These are phyloP conservation scores for Intellagama lesueurii DNA, from an alignment of 2,797 vertebrate species.

Conservation along the genomic window DNA sequence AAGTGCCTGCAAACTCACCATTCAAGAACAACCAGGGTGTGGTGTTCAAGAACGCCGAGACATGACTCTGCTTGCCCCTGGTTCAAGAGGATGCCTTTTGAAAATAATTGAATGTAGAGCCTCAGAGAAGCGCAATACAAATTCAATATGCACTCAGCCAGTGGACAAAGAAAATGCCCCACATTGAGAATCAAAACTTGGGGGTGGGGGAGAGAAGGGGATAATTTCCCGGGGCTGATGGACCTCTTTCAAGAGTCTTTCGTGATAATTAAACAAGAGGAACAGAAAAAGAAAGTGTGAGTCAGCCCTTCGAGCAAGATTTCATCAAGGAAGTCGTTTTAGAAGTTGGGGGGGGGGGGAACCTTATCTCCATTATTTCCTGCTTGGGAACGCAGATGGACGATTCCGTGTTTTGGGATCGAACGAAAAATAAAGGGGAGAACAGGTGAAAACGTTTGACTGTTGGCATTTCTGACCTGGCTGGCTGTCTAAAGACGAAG, in stretches of 20 bases:
- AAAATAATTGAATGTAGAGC: too few species aligned
- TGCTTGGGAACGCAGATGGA: not conserved
- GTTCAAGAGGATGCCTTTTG: not conserved
- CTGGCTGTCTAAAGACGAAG: too few species aligned
- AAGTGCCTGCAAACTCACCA: not conserved
- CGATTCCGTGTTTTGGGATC: too few species aligned
- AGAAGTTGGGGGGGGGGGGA: not conserved
- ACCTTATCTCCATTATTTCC: not conserved
- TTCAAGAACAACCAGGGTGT: not conserved
- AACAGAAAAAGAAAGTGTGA: not conserved
- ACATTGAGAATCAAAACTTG: not conserved
- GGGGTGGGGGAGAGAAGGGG: not conserved
- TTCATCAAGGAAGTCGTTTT: not conserved
- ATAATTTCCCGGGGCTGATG: not conserved
- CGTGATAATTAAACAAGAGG: not conserved
- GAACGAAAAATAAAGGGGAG: too few species aligned
- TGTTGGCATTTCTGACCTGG: too few species aligned
- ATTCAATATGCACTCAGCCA: too few species aligned
- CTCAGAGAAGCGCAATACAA: not conserved
- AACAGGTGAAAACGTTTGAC: too few species aligned
- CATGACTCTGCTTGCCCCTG: constrained; percentile 1
- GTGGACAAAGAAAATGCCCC: too few species aligned
- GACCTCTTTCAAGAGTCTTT: too few species aligned
- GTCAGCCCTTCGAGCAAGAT: not conserved
- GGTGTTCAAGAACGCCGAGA: not conserved